These are phyloP conservation scores for Byasa hedistus DNA, from an alignment of 2,888 invertebrate genomes.

Conservation along the genomic window DNA sequence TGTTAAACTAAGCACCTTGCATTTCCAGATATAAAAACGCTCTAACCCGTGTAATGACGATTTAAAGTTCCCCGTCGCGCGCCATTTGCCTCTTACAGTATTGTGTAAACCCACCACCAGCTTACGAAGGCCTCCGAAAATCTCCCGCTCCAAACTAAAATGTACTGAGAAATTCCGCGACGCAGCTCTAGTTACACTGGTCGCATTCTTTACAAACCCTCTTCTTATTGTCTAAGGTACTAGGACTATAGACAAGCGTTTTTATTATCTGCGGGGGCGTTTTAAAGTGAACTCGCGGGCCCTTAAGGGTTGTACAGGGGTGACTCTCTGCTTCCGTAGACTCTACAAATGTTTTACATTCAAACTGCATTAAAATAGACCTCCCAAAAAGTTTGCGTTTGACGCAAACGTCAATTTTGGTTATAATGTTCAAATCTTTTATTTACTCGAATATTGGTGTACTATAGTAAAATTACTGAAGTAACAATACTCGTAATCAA, in stretches of 20 bases:
- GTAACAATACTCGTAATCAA: too few species aligned
- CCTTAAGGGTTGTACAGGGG: conserved; percentile 65
- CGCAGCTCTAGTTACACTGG: conserved; percentile 45
- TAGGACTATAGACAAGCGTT: conserved; percentile 66
- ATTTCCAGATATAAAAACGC: conserved; percentile 63
- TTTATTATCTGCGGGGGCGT: conserved; percentile 75
- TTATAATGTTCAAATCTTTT: too few species aligned
- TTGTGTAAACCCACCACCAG: conserved; percentile 54
- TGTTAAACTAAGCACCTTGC: conserved; percentile 64
- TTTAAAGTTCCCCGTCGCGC: conserved; percentile 69
- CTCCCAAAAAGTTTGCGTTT: too few species aligned
- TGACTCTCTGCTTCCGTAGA: conserved; percentile 37
- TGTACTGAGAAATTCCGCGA: conserved; percentile 6
- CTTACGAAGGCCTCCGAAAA: conserved; percentile 37
- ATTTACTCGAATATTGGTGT: too few species aligned
- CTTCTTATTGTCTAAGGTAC: conserved; percentile 73
- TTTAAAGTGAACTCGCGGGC: conserved; percentile 62
- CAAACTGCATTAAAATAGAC: conserved; percentile 7
- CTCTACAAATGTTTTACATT: conserved; percentile 32
- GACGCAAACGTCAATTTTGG: too few species aligned
- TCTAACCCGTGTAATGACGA: conserved; percentile 73
- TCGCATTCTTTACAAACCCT: conserved; percentile 51
- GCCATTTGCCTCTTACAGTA: conserved; percentile 64
- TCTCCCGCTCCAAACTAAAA: conserved; percentile 7
- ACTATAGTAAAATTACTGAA: too few species aligned